phyloP scores from a whole-genome alignment of 1,140 invertebrate genomes.

The Drosophila seguyi region DNA sequence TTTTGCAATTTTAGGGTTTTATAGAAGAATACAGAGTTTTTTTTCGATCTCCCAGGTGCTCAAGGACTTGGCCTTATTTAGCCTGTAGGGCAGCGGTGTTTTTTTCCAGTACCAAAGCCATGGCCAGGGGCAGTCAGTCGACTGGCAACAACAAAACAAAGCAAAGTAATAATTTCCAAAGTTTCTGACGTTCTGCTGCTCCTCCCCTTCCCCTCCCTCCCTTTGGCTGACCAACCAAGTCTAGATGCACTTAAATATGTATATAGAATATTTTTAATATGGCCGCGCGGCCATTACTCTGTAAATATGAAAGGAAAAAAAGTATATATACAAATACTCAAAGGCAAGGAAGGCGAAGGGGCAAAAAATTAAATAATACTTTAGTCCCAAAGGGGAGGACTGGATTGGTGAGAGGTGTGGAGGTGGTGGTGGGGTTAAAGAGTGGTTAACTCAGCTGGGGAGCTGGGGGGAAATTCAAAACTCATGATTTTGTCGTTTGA shows the following conservation, averaged over 20 bases:
- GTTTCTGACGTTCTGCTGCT: slow-evolving; percentile 62
- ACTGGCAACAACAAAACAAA: slow-evolving; percentile 61
- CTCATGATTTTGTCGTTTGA: slow-evolving; percentile 67
- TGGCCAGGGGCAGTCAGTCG: slow-evolving; percentile 43
- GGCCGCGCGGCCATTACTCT: slow-evolving; percentile 68
- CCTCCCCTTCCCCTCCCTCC: background rate
- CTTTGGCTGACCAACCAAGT: slow-evolving; percentile 4
- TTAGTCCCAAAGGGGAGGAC: background rate
- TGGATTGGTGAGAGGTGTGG: background rate
- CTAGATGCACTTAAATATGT: slow-evolving; percentile 75
- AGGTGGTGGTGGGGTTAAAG: background rate
- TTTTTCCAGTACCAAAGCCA: slow-evolving; percentile 40
- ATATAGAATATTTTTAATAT: slow-evolving; percentile 72
- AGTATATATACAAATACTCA: slow-evolving; percentile 36
- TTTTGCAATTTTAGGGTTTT: too few relatives aligned
- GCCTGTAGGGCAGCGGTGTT: slow-evolving; percentile 30
- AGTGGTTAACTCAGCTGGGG: slow-evolving; percentile 40
- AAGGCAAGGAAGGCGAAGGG: slow-evolving; percentile 23
- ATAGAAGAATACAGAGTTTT: too few relatives aligned
- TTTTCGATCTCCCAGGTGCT: slow-evolving; percentile 35
- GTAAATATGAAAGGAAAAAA: slow-evolving; percentile 36
- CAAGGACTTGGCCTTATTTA: slow-evolving; percentile 13
- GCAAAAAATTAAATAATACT: slow-evolving; percentile 68
- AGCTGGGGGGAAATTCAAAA: slow-evolving; percentile 34
- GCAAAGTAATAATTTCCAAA: slow-evolving; percentile 78